A percentile compares a stretch with the other conserved stretches of the same genome.
Evolutionary conservation across 2,888 invertebrate genomes (phyloP).

Genomic region (Trissolcus brochymenae): DNA sequence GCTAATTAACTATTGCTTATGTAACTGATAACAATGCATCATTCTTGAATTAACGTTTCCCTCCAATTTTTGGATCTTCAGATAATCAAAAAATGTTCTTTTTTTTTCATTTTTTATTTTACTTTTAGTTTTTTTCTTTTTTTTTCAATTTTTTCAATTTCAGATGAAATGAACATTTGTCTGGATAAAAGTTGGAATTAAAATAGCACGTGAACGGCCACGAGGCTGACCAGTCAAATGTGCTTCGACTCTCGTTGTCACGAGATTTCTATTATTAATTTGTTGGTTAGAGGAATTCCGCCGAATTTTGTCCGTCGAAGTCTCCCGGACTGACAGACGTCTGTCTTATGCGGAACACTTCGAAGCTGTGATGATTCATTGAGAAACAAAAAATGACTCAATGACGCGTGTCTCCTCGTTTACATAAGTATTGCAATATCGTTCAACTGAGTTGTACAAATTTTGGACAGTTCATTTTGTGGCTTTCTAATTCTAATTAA

Average conservation of each 20-base stretch:
- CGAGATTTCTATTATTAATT: conserved; percentile 65
- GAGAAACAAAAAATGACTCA: too few species aligned
- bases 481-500: too few species aligned
- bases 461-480: too few species aligned
- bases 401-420: too few species aligned
- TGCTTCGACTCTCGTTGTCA: conserved; percentile 60
- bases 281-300: conserved; percentile 22
- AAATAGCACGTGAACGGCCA: conserved; percentile 74
- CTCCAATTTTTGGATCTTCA: too few species aligned
- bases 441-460: too few species aligned
- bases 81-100: too few species aligned
- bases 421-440: too few species aligned
- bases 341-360: not conserved
- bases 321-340: conserved; percentile 9
- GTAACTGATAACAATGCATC: not conserved
- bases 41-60: too few species aligned
- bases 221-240: conserved; percentile 69
- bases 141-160: not conserved
- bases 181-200: conserved; percentile 58
- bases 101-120: not conserved
- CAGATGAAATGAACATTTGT: not conserved
- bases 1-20: not conserved
- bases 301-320: conserved; percentile 33
- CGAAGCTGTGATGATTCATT: not conserved
- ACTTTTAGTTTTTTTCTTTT: not conserved